Conservation (phyloP, 2,113 vertebrate genomes). For the Megalops atlanticus region DNA sequence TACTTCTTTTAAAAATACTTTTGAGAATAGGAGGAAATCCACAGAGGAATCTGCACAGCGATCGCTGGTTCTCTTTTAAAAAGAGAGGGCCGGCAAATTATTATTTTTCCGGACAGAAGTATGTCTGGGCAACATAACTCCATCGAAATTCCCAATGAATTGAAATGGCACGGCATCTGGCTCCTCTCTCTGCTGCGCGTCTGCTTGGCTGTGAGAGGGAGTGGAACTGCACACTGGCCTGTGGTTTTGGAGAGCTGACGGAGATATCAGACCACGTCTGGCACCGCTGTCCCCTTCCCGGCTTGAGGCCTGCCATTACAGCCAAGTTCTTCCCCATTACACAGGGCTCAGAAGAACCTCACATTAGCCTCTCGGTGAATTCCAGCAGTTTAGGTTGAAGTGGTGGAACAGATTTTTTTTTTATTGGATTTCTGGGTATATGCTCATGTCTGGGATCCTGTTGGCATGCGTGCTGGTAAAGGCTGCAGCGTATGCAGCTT, state of each 20-base stretch:
- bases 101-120: not conserved
- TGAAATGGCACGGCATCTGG: not conserved
- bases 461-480: too few species aligned
- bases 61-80: not conserved
- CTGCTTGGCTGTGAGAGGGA: not conserved
- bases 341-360: not conserved
- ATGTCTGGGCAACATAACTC: not conserved
- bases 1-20: not conserved
- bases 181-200: not conserved
- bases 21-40: not conserved
- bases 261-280: not conserved
- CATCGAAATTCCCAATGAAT: not conserved
- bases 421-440: too few species aligned
- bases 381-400: slow-evolving; percentile 1
- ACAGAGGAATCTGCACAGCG: not conserved
- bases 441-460: too few species aligned
- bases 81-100: not conserved
- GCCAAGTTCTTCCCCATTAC: not conserved
- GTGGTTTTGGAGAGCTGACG: not conserved
- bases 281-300: not conserved
- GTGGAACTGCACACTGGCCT: not conserved
- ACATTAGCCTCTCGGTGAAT: not conserved
- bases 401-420: not conserved
- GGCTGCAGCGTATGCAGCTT: too few species aligned
- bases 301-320: not conserved